Base-by-base conservation (phyloP, 2,888 invertebrate genomes). In the Tipula confusa region DNA sequence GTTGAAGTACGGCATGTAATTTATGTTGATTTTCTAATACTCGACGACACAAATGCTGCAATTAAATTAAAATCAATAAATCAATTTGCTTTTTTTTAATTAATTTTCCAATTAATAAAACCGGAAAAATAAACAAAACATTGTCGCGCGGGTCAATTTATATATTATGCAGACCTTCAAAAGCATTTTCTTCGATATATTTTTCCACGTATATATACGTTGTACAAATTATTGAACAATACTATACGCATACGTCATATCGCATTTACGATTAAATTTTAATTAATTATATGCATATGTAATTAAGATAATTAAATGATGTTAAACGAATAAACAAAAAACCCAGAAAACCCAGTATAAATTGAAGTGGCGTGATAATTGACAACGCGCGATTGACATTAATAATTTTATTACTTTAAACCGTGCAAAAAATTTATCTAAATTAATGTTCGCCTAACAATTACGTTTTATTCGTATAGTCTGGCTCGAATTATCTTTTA, bases 11-110 rank as follows among this genome's bases (percentile, higher is more conserved):
- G 81, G 92, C 92, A 86, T 92, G 92, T 86, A 94, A 88, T 88
- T 94, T 93, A 89, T 94, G 94, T 88, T 94, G 94, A 87, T 94
- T 93, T 88, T 93, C 92, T 88, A 94, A 91, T 85, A 94, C 90
- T 91, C 92, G 92, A 90, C 92, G 92, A 87, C 93, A 92, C 86
- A 93, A 89, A 85, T 91, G 90, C 92, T 93, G 87, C 2, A 85
- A 84, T 81, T 24, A 84, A 84, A 83, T 33, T 2, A 9, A n/a
- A n/a, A n/a, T n/a, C n/a, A n/a, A n/a, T n/a, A n/a, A n/a, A n/a
- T n/a, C n/a, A n/a, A n/a, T n/a, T n/a, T n/a, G n/a, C n/a, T n/a
- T n/a, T n/a, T n/a, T n/a, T n/a, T 29, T 82, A 11, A 18, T 82
- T 43, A 48, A 15, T 28, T 83, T 83, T 9, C 64, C 24, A 64